Percentiles rank a stretch among this genome's conserved stretches.
These are phyloP conservation scores for Euura lappo DNA, from an alignment of 1,140 invertebrate species.

Conservation along the genomic window DNA sequence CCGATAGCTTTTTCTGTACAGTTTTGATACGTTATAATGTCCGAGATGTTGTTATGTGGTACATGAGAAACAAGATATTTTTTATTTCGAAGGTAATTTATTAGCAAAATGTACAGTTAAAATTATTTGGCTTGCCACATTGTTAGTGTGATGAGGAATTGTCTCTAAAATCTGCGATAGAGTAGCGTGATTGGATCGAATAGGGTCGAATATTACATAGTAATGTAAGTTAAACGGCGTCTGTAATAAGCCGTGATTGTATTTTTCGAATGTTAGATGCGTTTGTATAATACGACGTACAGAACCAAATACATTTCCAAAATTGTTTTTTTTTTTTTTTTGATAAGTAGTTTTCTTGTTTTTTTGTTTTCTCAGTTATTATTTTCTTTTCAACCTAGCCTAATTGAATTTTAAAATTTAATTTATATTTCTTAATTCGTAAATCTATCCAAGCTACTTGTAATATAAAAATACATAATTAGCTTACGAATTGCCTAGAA, in stretches of 20 bases:
- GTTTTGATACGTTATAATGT: too few relatives aligned
- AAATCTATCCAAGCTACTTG: constrained; percentile 53
- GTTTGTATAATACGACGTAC: constrained; percentile 43
- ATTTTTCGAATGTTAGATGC: constrained; percentile 46
- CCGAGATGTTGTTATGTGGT: too few relatives aligned
- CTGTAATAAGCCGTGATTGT: constrained; percentile 45
- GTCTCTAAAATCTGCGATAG: constrained; percentile 55
- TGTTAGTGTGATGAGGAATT: constrained; percentile 57
- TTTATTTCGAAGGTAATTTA: constrained; percentile 54
- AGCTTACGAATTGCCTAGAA: constrained; percentile 59
- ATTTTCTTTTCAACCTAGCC: constrained; percentile 41
- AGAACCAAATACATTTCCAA: constrained; percentile 54
- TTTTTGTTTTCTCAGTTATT: too few relatives aligned
- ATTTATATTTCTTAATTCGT: constrained; percentile 32
- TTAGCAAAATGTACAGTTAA: constrained; percentile 61
- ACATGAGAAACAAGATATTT: background rate
- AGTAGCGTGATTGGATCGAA: constrained; percentile 50
- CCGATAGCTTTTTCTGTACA: too few relatives aligned
- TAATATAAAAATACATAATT: constrained; percentile 65
- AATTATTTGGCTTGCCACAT: constrained; percentile 62
- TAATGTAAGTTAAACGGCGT: constrained; percentile 34
- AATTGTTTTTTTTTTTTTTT: constrained; percentile 55
- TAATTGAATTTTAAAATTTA: constrained; percentile 50
- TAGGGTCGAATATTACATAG: constrained; percentile 40
- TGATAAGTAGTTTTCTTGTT: constrained; percentile 21